Percentiles rank a stretch among this genome's conserved stretches.
phyloP scores from a whole-genome alignment of 30 jellyfish, hydroid and myxozoan genomes.

The Nemopilema nomurai region DNA sequence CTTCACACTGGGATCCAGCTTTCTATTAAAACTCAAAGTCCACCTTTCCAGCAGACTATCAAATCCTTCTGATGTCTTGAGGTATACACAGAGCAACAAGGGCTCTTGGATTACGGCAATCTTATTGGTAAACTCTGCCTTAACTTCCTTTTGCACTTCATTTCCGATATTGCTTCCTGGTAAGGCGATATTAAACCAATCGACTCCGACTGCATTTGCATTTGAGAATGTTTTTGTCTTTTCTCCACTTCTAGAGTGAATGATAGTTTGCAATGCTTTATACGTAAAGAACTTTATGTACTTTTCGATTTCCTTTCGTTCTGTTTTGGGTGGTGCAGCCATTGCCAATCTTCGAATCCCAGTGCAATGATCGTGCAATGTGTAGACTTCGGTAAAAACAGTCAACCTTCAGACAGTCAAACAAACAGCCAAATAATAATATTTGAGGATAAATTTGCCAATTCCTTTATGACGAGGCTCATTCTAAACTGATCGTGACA shows the following conservation, averaged over 20 bases:
- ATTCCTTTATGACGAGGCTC: no score
- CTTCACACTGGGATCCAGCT: slow-evolving; percentile 48
- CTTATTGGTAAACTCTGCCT: slow-evolving; percentile 59
- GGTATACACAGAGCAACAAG: slow-evolving; percentile 62
- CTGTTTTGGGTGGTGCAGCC: neutral
- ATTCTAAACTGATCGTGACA: neutral
- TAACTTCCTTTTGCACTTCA: slow-evolving; percentile 71
- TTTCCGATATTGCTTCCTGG: slow-evolving; percentile 56
- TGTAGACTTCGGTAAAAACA: no score
- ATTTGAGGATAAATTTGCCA: no score
- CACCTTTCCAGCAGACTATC: slow-evolving; percentile 84
- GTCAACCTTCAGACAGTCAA: no score
- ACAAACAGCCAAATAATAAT: no score
- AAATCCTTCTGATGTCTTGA: slow-evolving; percentile 86
- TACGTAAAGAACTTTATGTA: slow-evolving; percentile 82
- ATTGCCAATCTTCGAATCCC: neutral
- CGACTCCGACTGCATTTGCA: slow-evolving; percentile 90
- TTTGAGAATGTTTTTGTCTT: slow-evolving; percentile 64
- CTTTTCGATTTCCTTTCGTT: slow-evolving; percentile 72
- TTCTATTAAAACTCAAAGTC: slow-evolving; percentile 59
- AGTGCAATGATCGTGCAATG: no score
- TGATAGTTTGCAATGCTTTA: slow-evolving; percentile 77
- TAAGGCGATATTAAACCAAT: slow-evolving; percentile 93
- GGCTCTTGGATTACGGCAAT: slow-evolving; percentile 70
- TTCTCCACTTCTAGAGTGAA: slow-evolving; percentile 90